Conservation (phyloP, 2,113 vertebrate genomes). For the Syngnathus floridae region DNA sequence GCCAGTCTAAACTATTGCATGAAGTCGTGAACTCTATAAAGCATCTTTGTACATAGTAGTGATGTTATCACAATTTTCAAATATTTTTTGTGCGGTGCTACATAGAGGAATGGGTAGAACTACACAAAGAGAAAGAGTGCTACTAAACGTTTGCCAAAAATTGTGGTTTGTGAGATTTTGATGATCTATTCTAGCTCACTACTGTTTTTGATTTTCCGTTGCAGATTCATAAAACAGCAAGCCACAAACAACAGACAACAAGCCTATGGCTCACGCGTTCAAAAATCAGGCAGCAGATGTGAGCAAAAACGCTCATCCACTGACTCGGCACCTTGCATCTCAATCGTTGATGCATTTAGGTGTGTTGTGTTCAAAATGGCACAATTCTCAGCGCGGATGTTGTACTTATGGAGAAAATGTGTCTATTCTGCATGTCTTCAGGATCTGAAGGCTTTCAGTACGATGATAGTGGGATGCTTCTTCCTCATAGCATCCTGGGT, state of each 20-base stretch:
- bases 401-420: neutral
- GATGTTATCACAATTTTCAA: too few relatives aligned
- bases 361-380: slow-evolving; percentile 34
- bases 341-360: slow-evolving; percentile 67
- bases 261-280: slow-evolving; percentile 47
- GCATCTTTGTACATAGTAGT: too few relatives aligned
- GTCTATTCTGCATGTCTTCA: slow-evolving; percentile 32
- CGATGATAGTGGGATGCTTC: slow-evolving; percentile 67
- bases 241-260: slow-evolving; percentile 43
- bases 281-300: slow-evolving; percentile 56
- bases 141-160: neutral
- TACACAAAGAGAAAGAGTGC: neutral
- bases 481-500: slow-evolving; percentile 85
- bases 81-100: too few relatives aligned
- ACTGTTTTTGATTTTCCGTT: slow-evolving; percentile 3
- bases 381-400: neutral
- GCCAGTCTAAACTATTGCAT: too few relatives aligned
- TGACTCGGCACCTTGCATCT: slow-evolving; percentile 14
- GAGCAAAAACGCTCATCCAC: slow-evolving; percentile 31
- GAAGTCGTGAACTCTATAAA: too few relatives aligned
- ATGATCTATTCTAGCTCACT: neutral
- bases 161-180: neutral
- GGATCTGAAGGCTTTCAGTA: slow-evolving; percentile 54
- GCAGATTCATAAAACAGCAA: slow-evolving; percentile 63
- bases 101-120: too few relatives aligned